Evolutionary conservation across 2,888 invertebrate species (phyloP).

Genomic region (Athalia circularis): DNA sequence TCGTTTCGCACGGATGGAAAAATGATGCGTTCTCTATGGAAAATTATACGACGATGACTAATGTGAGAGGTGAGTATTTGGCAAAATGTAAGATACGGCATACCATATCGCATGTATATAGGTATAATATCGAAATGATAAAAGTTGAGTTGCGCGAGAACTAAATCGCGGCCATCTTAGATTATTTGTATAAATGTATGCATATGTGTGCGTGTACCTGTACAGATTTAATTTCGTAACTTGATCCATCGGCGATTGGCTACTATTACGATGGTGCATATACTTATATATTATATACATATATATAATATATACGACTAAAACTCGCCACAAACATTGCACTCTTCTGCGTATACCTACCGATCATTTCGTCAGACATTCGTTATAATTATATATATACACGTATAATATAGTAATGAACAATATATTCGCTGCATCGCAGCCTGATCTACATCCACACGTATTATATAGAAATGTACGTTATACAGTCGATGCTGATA

Average conservation of each 20-base stretch:
- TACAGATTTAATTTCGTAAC: slow-evolving; percentile 40
- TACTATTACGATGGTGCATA: slow-evolving; percentile 32
- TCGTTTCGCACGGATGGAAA: no score
- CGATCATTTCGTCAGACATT: slow-evolving; percentile 53
- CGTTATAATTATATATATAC: slow-evolving; percentile 6
- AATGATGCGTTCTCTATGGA: no score
- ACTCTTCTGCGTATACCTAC: slow-evolving; percentile 50
- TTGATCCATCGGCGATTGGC: slow-evolving; percentile 36
- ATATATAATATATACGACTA: slow-evolving; percentile 6
- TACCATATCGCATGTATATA: no score
- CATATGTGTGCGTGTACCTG: slow-evolving; percentile 35
- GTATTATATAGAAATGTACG: no score
- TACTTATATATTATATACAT: neutral
- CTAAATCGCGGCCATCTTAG: neutral
- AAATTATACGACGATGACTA: no score
- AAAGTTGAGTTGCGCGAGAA: no score
- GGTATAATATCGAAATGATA: no score
- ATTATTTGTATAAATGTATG: slow-evolving; percentile 39
- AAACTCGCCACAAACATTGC: slow-evolving; percentile 36
- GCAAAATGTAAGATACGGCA: no score
- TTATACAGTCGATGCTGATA: no score
- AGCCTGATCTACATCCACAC: no score
- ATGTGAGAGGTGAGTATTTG: no score
- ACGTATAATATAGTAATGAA: slow-evolving; percentile 39
- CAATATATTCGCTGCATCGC: slow-evolving; percentile 22